phyloP scores from a whole-genome alignment of 2,113 vertebrate genomes.

The Dromaius novaehollandiae region DNA sequence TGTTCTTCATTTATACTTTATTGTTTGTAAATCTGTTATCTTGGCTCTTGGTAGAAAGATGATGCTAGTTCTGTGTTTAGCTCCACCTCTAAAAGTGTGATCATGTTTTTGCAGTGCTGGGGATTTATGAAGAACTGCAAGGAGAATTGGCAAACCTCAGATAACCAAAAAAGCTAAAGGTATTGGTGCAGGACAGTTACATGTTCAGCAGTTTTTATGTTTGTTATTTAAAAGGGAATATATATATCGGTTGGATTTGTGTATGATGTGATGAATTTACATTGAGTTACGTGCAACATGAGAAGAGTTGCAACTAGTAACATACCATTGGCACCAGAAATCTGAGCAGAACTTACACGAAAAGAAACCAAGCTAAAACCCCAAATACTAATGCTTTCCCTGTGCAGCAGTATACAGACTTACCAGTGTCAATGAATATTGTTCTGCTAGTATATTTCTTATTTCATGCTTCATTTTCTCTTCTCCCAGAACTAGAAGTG shows the following conservation, averaged over 20 bases:
- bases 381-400: constrained; percentile 19
- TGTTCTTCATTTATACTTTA: not conserved
- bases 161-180: not conserved
- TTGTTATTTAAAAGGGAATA: not conserved
- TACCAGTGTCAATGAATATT: constrained; percentile 70
- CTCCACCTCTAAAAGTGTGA: not conserved
- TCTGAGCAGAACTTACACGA: not conserved
- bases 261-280: not conserved
- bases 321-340: not conserved
- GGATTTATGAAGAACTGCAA: not conserved
- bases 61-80: not conserved
- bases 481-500: constrained; percentile 67
- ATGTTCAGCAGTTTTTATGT: not conserved
- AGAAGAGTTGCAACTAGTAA: not conserved
- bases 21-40: not conserved
- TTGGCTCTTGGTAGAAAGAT: not conserved
- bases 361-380: not conserved
- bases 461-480: constrained; percentile 77
- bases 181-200: not conserved
- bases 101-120: not conserved
- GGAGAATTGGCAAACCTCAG: not conserved
- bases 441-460: constrained; percentile 75
- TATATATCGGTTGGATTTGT: not conserved
- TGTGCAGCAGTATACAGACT: constrained; percentile 26
- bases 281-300: not conserved